These are phyloP conservation scores for Branchellion lobata DNA, from an alignment of 2,888 invertebrate species.

Conservation along the genomic window DNA sequence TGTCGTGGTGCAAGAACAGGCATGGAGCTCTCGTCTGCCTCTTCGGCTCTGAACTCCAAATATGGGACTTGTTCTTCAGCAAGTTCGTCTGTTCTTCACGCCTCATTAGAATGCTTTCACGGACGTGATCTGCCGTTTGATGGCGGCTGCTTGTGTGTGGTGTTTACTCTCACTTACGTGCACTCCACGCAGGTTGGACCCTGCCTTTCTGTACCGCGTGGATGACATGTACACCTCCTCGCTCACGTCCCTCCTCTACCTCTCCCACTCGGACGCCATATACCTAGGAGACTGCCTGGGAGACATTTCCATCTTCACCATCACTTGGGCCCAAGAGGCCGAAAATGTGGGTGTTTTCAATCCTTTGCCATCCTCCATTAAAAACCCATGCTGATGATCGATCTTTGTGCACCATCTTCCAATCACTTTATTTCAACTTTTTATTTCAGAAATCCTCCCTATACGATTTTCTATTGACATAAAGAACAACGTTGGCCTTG, in stretches of 20 bases:
- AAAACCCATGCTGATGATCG: too few species aligned
- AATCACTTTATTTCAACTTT: too few species aligned
- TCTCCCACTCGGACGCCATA: neutral
- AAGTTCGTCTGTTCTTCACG: constrained; percentile 18
- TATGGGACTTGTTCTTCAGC: constrained; percentile 29
- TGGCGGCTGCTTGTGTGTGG: too few species aligned
- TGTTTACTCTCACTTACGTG: too few species aligned
- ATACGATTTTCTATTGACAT: too few species aligned
- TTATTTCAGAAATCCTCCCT: too few species aligned
- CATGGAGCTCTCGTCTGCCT: constrained; percentile 18
- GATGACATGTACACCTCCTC: neutral
- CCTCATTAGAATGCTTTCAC: too few species aligned
- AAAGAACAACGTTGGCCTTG: too few species aligned
- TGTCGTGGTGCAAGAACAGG: constrained; percentile 15
- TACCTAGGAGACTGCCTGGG: constrained; percentile 27
- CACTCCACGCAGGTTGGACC: constrained; percentile 33
- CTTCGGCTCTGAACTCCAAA: constrained; percentile 38
- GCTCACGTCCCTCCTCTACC: constrained; percentile 7
- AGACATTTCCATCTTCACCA: neutral
- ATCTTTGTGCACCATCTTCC: too few species aligned
- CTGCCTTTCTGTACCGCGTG: constrained; percentile 19
- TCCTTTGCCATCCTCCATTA: too few species aligned
- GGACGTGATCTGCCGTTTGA: too few species aligned
- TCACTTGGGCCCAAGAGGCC: neutral
- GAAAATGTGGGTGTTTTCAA: neutral